A percentile compares a stretch with the other conserved stretches of the same genome.
These are phyloP conservation scores for Caenorhabditis zanzibari DNA, from an alignment of 2,888 invertebrate genomes.

Conservation along the genomic window DNA sequence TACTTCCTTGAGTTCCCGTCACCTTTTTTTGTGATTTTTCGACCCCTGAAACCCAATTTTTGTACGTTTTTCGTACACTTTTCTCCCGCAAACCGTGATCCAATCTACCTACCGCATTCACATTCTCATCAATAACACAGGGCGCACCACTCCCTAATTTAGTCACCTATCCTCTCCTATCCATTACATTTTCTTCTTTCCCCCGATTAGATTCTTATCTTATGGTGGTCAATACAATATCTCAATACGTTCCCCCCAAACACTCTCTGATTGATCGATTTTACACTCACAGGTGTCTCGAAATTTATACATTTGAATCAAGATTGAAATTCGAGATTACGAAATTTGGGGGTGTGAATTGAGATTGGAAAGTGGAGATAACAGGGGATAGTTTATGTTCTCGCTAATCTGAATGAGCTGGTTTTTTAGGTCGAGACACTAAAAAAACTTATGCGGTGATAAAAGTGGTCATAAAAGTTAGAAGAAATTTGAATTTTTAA, in stretches of 20 bases:
- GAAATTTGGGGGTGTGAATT: background rate
- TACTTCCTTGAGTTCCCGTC: too few relatives aligned
- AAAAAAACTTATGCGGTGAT: background rate
- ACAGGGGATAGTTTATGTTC: constrained; percentile 7
- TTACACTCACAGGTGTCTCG: constrained; percentile 4
- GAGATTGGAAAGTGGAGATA: background rate
- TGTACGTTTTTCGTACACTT: constrained; percentile 23
- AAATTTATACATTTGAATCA: constrained; percentile 13
- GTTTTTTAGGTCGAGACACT: background rate
- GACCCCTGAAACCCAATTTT: constrained; percentile 39
- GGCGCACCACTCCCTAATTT: constrained; percentile 1
- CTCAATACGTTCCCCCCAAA: background rate
- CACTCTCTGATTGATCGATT: constrained; percentile 33
- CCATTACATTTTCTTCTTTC: too few relatives aligned
- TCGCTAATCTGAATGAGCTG: background rate
- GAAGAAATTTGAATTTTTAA: too few relatives aligned
- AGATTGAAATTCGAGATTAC: background rate
- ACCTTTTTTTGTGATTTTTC: constrained; percentile 44
- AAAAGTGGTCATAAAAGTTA: constrained; percentile 77
- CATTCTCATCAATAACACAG: background rate
- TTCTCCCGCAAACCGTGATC: constrained; percentile 51
- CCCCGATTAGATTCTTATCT: constrained; percentile 37
- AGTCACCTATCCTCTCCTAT: background rate
- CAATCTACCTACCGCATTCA: background rate
- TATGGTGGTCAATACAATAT: background rate